phyloP scores from a whole-genome alignment of 2,888 invertebrate species.

The Tachystola acroxantha region DNA sequence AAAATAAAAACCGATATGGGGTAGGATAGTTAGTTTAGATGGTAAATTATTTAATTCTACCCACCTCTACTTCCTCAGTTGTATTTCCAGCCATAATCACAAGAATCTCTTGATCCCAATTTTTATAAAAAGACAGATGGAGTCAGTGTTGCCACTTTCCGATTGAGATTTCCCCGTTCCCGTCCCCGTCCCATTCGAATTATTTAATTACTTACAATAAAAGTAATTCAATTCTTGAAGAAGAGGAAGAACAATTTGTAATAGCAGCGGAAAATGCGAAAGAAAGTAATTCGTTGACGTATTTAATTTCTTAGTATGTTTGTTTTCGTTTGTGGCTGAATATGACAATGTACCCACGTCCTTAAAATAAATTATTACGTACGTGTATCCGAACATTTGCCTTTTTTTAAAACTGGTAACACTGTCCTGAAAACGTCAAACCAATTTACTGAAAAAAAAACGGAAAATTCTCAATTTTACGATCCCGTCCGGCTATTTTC shows the following conservation, averaged over 20 bases:
- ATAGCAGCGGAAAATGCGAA: no score
- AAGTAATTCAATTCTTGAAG: no score
- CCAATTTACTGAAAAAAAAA: neutral
- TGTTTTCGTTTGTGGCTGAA: no score
- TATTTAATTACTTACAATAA: no score
- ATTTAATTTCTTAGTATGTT: no score
- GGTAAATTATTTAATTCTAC: constrained; percentile 31
- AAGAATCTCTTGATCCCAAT: constrained; percentile 59
- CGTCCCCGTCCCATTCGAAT: no score
- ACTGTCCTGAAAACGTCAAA: neutral
- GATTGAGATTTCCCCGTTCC: no score
- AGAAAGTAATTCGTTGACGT: no score
- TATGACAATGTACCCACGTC: no score
- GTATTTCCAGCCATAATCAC: constrained; percentile 81
- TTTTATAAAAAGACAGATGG: constrained; percentile 49
- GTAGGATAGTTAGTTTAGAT: constrained; percentile 24
- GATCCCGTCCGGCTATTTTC: constrained; percentile 40
- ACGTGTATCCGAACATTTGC: constrained; percentile 3
- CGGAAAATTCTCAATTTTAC: constrained; percentile 23
- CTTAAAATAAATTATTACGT: no score
- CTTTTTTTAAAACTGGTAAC: constrained; percentile 1
- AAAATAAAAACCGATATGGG: constrained; percentile 21
- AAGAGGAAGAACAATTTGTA: no score
- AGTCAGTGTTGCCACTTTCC: constrained; percentile 40
- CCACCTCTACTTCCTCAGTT: constrained; percentile 79